Evolutionary conservation across 2,888 invertebrate species (phyloP), one percentile per base, ranked within the genome.

Genomic region (Resseliella maxima): DNA sequence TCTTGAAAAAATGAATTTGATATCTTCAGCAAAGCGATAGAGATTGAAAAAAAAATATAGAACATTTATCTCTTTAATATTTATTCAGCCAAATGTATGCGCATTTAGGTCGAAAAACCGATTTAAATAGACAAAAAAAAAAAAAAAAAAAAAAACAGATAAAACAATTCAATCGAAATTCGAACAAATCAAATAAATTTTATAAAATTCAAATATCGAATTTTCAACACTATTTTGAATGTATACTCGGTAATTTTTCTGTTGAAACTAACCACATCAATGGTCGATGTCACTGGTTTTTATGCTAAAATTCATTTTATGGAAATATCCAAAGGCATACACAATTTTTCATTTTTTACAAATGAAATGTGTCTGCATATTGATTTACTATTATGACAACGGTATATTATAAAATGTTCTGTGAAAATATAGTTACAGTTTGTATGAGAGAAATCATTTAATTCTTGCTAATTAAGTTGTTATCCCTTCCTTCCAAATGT

Each of bases 21-120:
- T 36, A 31, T 72, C 21, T 83, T n/a, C n/a, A 38, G 0, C 83
- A 18, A 50, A n/a, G n/a, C n/a, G n/a, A n/a, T n/a, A n/a, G n/a
- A n/a, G n/a, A n/a, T n/a, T n/a, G n/a, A n/a, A n/a, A n/a, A n/a
- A 8, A 50, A 50, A 38, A 38, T 38, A 81, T 21, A 81, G 1
- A 81, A 38, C 38, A 83, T 83, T 83, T 83, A 83, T 83, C 83
- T 83, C 38, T 10, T 83, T 38, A 83, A 83, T 38, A 38, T 81
- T 81, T 36, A 81, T 35, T 81, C 81, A 38, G 15, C 72, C 15
- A 31, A n/a, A 31, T 2, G 2, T 35, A 0, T 1, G 24, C 24
- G 27, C 59, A 59, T 18, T 5, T 59, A 59, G 59, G 24, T 59
- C 24, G 15, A 18, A 72, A 72, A 72, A 72, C 31, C 72, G 72